Base-by-base conservation (phyloP, 2,113 vertebrate species). In the Heterotis niloticus region DNA sequence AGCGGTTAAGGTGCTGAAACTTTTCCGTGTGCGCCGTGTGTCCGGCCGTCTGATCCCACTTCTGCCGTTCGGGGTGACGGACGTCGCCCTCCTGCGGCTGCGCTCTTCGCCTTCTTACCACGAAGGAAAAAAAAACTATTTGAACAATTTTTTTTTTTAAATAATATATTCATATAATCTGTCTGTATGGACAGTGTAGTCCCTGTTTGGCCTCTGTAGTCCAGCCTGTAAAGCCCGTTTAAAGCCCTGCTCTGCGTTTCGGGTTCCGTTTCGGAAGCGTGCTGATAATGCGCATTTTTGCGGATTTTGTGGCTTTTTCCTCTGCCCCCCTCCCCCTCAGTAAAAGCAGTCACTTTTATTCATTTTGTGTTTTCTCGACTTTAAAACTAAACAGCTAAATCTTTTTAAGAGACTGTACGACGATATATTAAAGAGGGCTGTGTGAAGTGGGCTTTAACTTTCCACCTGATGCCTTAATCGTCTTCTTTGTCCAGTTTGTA, bases 241-340 rank as follows among this genome's bases (percentile, higher is more conserved):
- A 44, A 44, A 44, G 34, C 24, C 12, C 54, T 54, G 51, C 20
- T 72, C 20, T 44, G 20, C 18, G 14, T 20, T 9, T 4, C 14
- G 68, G 16, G 28, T 44, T 44, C 34, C 34, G 34, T 44, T 44
- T 44, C 34, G 34, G 7, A 44, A 44, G 34, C 34, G 34, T 44
- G 28, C 3, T 14, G 69, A 18, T 71, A 71, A 72, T 72, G 70
- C 70, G 70, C 7, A 23, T 72, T 72, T 69, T 72, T 72, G 13
- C 54, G 20, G 70, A 52, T 18, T 44, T 72, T 44, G 70, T 20
- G 70, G 70, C 18, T 51, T 29, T 71, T 51, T 2, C 17, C 28
- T 2, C 7, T 44, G 34, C 7, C 34, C 34, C 34, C 7, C 34
- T 44, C 7, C 2, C 34, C 34, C 34, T 44, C 34, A 2, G 34